A percentile compares a stretch with the other conserved stretches of the same genome.
phyloP scores from a whole-genome alignment of 2,888 invertebrate genomes.

The Aphrophora alni region DNA sequence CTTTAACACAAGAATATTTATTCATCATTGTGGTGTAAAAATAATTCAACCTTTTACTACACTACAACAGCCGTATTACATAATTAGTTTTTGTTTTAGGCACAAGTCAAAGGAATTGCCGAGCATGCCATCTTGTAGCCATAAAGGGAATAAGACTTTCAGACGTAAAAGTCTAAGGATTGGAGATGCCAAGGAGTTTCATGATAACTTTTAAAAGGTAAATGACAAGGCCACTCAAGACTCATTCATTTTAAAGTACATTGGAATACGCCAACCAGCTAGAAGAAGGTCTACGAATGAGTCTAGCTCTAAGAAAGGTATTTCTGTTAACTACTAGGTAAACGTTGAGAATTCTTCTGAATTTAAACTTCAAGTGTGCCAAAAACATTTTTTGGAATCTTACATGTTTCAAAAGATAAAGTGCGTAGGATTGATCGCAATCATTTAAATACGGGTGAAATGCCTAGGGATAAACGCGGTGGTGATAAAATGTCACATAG shows the following conservation, averaged over 20 bases:
- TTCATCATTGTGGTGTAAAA: no score
- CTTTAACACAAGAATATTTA: no score
- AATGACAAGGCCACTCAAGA: background rate
- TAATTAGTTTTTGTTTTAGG: background rate
- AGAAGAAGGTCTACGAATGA: conserved; percentile 6
- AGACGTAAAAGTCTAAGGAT: conserved; percentile 11
- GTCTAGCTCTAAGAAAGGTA: conserved; percentile 13
- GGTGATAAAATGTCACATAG: conserved; percentile 1
- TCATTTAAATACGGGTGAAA: conserved; percentile 15
- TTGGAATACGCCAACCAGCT: conserved; percentile 14
- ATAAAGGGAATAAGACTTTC: conserved; percentile 13
- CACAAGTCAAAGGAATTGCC: conserved; percentile 9
- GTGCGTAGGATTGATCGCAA: conserved; percentile 6
- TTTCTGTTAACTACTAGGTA: conserved; percentile 7
- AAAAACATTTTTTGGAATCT: conserved; percentile 9
- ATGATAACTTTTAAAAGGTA: conserved; percentile 7
- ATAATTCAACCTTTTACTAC: no score
- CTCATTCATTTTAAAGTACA: conserved; percentile 12
- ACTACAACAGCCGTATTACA: no score
- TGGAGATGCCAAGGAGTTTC: conserved; percentile 2
- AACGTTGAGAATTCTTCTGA: conserved; percentile 11
- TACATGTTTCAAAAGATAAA: conserved; percentile 15
- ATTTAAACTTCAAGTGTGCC: conserved; percentile 15
- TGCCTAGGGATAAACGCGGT: conserved; percentile 14
- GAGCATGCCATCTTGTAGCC: background rate